Base-by-base conservation (phyloP, 2,113 vertebrate genomes). In the Cyprinodon tularosa region DNA sequence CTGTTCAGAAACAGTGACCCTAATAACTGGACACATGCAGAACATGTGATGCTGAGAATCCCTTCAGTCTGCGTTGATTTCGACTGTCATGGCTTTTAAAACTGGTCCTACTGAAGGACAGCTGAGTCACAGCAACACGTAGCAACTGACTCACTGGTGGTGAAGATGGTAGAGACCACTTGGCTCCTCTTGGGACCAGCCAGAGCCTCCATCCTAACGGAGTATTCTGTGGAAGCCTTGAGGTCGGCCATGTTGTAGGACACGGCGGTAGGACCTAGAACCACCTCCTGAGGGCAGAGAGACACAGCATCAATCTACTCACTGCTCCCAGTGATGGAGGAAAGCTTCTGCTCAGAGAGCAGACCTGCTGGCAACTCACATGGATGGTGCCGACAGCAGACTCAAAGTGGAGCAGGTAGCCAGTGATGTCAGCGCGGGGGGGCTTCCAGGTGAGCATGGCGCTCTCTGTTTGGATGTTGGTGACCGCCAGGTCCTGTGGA, bases 391-490 rank as follows among this genome's bases (percentile, higher is more conserved):
- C 96, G 10, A 97, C 97, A 0, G 93, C 64, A 0, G 97, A 95
- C 88, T 97, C 94, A 0, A 96, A 98, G 89, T 96, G 97, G 69
- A 99, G 93, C 66, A 97, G 95, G 90, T 99, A 99, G 0, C 92
- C 96, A 0, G 96, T 97, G 90, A 99, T 95, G 12, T 95, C 91
- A 2, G 96, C 97, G 3, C 92, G 94, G 2, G 97, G 97, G 14
- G 96, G 92, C 76, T 88, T 96, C 98, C 98, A 99, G 0, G 92
- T 95, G 53, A 99, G 91, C 84, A 96, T 66, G 40, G 95, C 94
- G n/a, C 92, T 95, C 88, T 99, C 97, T 0, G 96, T 96, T 89
- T 96, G 97, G 85, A 99, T 90, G 68, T 98, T 97, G 12, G 88
- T 93, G 78, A 95, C 96, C 65, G 91, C 86, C 66, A 99, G 84